A percentile compares a stretch with the other conserved stretches of the same genome.
Evolutionary conservation across 2,797 vertebrate species (phyloP).

Genomic region (Onychomys arenicola): DNA sequence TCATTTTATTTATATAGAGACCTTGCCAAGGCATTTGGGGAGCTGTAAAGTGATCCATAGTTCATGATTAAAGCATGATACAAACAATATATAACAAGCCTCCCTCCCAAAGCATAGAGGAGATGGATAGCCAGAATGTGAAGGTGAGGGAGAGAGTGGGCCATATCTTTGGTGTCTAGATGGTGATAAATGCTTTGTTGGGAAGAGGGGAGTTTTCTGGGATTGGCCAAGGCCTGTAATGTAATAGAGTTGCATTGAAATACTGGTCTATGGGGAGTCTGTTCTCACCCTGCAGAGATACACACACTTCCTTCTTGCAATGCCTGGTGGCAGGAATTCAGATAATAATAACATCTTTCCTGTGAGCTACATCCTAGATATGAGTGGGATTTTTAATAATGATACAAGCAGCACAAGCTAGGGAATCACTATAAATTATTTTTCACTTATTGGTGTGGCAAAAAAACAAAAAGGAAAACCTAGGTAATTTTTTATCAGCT

Average conservation of each 20-base stretch:
- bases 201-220: slow-evolving; percentile 67
- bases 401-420: slow-evolving; percentile 56
- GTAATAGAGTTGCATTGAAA: slow-evolving; percentile 69
- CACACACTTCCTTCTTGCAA: background rate
- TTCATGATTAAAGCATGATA: slow-evolving; percentile 77
- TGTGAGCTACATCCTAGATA: slow-evolving; percentile 45
- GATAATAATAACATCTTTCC: slow-evolving; percentile 64
- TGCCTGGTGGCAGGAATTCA: slow-evolving; percentile 1
- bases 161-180: slow-evolving; percentile 28
- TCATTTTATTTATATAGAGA: slow-evolving; percentile 82
- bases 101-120: slow-evolving; percentile 69
- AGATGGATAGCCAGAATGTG: slow-evolving; percentile 73
- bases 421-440: slow-evolving; percentile 65
- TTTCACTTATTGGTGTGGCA: slow-evolving; percentile 46
- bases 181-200: slow-evolving; percentile 75
- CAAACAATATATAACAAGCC: slow-evolving; percentile 77
- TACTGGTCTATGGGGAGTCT: slow-evolving; percentile 56
- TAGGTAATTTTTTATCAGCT: slow-evolving; percentile 24
- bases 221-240: slow-evolving; percentile 60
- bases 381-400: slow-evolving; percentile 68
- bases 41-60: slow-evolving; percentile 77
- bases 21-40: slow-evolving; percentile 75
- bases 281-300: slow-evolving; percentile 33
- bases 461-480: background rate
- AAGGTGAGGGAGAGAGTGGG: slow-evolving; percentile 46